phyloP scores from a whole-genome alignment of 2,888 invertebrate species.

The Glyphotaelius pellucidus region DNA sequence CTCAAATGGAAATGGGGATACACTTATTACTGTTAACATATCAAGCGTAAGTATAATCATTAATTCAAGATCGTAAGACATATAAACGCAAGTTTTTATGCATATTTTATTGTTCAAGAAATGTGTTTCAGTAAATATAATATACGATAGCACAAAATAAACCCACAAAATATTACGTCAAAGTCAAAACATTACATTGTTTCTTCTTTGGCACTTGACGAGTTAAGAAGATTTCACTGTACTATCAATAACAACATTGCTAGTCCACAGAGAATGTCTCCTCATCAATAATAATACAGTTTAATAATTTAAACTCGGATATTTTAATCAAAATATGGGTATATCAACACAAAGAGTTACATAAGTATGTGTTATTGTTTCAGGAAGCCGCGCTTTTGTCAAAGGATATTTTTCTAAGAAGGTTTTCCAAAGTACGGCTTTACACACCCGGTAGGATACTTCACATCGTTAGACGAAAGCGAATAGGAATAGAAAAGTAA shows the following conservation, averaged over 20 bases:
- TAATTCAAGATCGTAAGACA: no score
- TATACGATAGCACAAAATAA: no score
- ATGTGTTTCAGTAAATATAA: no score
- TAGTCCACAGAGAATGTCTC: no score
- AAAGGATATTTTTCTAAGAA: conserved; percentile 81
- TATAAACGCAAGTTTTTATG: no score
- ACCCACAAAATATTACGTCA: no score
- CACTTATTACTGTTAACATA: conserved; percentile 75
- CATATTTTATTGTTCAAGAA: no score
- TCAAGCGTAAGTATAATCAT: conserved; percentile 76
- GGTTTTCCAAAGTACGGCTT: conserved; percentile 83
- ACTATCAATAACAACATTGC: no score
- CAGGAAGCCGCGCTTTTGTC: conserved; percentile 83
- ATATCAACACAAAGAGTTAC: neutral
- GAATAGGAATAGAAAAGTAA: conserved; percentile 82
- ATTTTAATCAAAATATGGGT: neutral
- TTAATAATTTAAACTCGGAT: neutral
- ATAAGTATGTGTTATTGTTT: conserved; percentile 31
- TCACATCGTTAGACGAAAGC: conserved; percentile 85
- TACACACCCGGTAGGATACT: conserved; percentile 89
- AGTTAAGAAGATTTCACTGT: no score
- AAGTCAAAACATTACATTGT: no score
- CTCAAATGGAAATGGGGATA: conserved; percentile 76
- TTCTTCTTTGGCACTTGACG: no score
- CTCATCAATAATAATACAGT: neutral